Percentiles rank a stretch among this genome's conserved stretches.
These are phyloP conservation scores for Armadillidium nasatum DNA, from an alignment of 1,140 invertebrate genomes.

Conservation along the genomic window DNA sequence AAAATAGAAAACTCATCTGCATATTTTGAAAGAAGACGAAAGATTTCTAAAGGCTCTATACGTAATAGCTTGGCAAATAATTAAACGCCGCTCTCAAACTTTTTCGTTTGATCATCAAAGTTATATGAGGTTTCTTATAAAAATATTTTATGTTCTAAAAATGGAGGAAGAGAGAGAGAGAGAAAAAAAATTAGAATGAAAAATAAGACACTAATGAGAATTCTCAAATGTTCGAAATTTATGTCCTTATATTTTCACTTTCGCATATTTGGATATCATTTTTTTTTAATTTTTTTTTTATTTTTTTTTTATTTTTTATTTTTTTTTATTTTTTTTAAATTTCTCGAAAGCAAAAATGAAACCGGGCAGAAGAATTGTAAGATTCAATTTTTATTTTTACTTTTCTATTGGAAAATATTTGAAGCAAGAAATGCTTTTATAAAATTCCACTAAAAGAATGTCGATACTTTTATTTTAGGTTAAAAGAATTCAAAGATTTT, in stretches of 20 bases:
- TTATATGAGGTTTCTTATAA: constrained; percentile 43
- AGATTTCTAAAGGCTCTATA: constrained; percentile 10
- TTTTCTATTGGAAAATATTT: too few species aligned
- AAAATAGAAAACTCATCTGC: constrained; percentile 6
- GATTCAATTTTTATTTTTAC: too few species aligned
- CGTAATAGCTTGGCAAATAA: constrained; percentile 40
- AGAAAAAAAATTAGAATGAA: neutral
- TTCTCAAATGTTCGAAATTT: constrained; percentile 35
- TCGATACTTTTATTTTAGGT: too few species aligned
- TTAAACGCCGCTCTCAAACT: constrained; percentile 42
- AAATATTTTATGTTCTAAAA: constrained; percentile 33
- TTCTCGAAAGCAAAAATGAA: too few species aligned
- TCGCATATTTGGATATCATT: neutral
- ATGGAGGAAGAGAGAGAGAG: too few species aligned
- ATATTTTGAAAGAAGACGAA: constrained; percentile 2
- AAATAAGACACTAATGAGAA: constrained; percentile 41
- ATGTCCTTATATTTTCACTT: neutral
- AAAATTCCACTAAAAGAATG: too few species aligned
- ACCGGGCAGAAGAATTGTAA: too few species aligned
- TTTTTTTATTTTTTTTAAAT: too few species aligned
- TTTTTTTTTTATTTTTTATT: neutral
- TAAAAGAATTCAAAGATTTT: too few species aligned
- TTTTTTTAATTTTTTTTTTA: neutral
- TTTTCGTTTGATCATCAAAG: constrained; percentile 43
- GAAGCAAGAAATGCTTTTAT: too few species aligned